These are phyloP conservation scores for Poeciliopsis paucimaculata DNA, from an alignment of 2,797 vertebrate species.

Conservation along the genomic window DNA sequence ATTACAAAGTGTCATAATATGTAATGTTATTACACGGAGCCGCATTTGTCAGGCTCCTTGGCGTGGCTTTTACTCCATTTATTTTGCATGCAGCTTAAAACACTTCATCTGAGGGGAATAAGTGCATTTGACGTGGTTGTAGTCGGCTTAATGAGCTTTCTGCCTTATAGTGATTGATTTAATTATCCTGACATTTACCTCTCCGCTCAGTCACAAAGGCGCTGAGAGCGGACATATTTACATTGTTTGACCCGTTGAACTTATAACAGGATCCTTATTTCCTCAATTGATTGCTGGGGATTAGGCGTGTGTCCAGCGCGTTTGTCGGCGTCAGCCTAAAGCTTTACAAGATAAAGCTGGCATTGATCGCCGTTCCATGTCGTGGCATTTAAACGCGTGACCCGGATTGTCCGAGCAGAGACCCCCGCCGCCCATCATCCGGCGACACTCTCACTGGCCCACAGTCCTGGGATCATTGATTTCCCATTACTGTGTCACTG, in stretches of 20 bases:
- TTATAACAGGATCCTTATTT: constrained; percentile 66
- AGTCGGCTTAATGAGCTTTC: constrained; percentile 74
- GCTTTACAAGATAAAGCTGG: constrained; percentile 59
- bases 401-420: constrained; percentile 64
- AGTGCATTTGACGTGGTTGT: constrained; percentile 70
- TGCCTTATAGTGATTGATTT: constrained; percentile 76
- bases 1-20: constrained; percentile 58
- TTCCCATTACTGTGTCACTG: constrained; percentile 80
- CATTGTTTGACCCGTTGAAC: constrained; percentile 47
- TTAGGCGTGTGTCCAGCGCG: constrained; percentile 59
- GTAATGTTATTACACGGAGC: constrained; percentile 47
- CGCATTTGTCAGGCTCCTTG: constrained; percentile 62
- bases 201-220: constrained; percentile 65
- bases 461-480: constrained; percentile 74
- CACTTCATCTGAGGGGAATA: constrained; percentile 68
- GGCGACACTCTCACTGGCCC: constrained; percentile 52
- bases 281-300: constrained; percentile 57
- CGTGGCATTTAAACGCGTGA: constrained; percentile 67
- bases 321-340: constrained; percentile 37
- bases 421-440: constrained; percentile 72
- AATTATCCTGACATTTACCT: constrained; percentile 78
- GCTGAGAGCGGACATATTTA: constrained; percentile 24
- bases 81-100: constrained; percentile 61
- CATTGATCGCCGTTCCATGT: constrained; percentile 65
- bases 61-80: constrained; percentile 55